Evolutionary conservation across 2,797 vertebrate species (phyloP).

Genomic region (Sebastes jordani): DNA sequence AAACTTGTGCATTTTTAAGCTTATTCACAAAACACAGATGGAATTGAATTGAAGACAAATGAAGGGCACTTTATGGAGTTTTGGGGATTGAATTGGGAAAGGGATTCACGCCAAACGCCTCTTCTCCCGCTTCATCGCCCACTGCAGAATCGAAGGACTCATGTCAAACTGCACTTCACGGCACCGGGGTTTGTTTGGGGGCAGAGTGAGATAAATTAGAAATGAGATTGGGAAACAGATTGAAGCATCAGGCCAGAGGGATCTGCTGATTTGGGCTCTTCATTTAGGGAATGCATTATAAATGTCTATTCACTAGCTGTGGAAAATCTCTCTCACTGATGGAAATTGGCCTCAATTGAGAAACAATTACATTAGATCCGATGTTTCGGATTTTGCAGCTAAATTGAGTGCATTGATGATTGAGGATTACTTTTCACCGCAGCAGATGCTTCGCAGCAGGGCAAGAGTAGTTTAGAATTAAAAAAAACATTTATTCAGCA

Average conservation of each 20-base stretch:
- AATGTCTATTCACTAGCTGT: constrained; percentile 34
- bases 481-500: not conserved
- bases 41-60: constrained; percentile 50
- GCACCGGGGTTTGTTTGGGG: constrained; percentile 22
- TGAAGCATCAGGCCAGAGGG: constrained; percentile 52
- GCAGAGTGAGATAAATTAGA: constrained; percentile 63
- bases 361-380: constrained; percentile 33
- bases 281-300: constrained; percentile 58
- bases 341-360: constrained; percentile 42
- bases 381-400: constrained; percentile 29
- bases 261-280: constrained; percentile 58
- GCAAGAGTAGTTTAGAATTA: not conserved
- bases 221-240: constrained; percentile 60
- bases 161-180: constrained; percentile 51
- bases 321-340: constrained; percentile 34
- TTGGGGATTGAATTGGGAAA: constrained; percentile 39
- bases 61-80: constrained; percentile 46
- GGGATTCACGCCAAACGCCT: constrained; percentile 38
- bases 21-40: constrained; percentile 26
- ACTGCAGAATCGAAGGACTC: constrained; percentile 34
- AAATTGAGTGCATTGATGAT: constrained; percentile 10
- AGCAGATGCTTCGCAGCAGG: not conserved
- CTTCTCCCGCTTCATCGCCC: constrained; percentile 31
- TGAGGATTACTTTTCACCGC: not conserved
- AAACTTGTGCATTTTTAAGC: not conserved